phyloP scores from a whole-genome alignment of 2,797 vertebrate genomes.

The Alectoris magna region DNA sequence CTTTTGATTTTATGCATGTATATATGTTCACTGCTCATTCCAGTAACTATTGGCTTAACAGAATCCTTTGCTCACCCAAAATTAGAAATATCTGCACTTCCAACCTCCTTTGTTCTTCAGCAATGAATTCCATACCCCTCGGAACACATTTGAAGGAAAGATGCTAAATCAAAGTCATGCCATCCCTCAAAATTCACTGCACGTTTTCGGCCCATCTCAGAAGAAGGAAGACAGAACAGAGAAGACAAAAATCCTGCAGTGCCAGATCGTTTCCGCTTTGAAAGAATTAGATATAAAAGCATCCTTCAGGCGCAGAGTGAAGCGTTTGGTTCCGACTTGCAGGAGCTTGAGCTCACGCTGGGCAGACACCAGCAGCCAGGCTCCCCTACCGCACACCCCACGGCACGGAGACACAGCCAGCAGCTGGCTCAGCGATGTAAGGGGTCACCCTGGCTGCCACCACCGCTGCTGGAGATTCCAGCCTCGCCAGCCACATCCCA shows the following conservation, averaged over 20 bases:
- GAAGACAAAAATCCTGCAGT: background rate
- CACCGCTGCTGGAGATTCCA: background rate
- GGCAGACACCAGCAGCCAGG: background rate
- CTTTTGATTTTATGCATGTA: background rate
- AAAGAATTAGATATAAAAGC: background rate
- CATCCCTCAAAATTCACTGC: background rate
- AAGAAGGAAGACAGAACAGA: background rate
- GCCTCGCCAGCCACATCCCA: fast-evolving
- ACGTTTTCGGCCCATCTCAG: background rate
- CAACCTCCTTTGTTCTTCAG: background rate
- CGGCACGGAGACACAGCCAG: fast-evolving
- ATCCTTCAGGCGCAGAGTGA: background rate
- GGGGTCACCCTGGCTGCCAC: background rate
- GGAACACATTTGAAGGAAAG: background rate
- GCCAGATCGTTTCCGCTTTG: background rate
- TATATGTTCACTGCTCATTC: background rate
- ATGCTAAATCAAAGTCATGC: background rate
- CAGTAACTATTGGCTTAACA: background rate
- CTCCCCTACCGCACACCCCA: background rate
- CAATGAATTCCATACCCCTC: background rate
- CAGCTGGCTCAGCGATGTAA: fast-evolving
- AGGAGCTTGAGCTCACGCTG: fast-evolving
- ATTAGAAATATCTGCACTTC: background rate
- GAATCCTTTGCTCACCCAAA: background rate
- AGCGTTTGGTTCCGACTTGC: background rate